Base-by-base conservation (phyloP, 2,888 invertebrate genomes). In the Choristoneura rosaceana region DNA sequence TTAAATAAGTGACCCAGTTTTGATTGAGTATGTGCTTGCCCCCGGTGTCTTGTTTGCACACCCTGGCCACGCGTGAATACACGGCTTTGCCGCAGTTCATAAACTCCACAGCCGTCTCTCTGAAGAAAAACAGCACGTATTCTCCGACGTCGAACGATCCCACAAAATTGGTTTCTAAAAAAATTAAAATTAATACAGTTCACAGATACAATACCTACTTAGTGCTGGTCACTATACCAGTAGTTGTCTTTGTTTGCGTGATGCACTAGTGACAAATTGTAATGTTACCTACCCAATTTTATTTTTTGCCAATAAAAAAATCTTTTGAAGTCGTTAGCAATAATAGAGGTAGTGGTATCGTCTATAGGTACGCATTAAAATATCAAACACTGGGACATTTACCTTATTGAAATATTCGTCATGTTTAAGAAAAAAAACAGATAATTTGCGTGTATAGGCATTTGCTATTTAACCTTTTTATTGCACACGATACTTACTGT, bases 51-150 rank as follows among this genome's bases (percentile, higher is more conserved):
- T 94, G 94, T 91, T 97, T 97, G 92, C 97, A 97, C 60, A 97
- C 95, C 77, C 97, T 91, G 58, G 96, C 97, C 62, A 97, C 96
- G 67, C 97, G 90, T 38, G 96, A 96, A 86, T 96, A 96, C 74
- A 96, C 95, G 34, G 95, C 95, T 85, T 96, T 96, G 71, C 96
- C 96, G 82, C 96, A 96, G 86, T 96, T 96, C 89, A 96, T 96
- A 85, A 96, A 95, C 87, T 95, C 95, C 64, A 96, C 95, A 0
- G 96, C 96, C 33, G 95, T 95, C 87, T 96, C 96, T 41, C 96
- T 95, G 88, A 96, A 96, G 95, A 96, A 96, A 91, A 96, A 96
- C 83, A 96, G 94, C 52, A 96, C 96, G 83, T 95, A 95, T 74
- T 96, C 95, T 14, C 95, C 96, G 43, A 95, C 95, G 82, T 96